Percentiles rank a stretch among this genome's conserved stretches.
Evolutionary conservation across 2,888 invertebrate species (phyloP).

Genomic region (Netelia melanura): DNA sequence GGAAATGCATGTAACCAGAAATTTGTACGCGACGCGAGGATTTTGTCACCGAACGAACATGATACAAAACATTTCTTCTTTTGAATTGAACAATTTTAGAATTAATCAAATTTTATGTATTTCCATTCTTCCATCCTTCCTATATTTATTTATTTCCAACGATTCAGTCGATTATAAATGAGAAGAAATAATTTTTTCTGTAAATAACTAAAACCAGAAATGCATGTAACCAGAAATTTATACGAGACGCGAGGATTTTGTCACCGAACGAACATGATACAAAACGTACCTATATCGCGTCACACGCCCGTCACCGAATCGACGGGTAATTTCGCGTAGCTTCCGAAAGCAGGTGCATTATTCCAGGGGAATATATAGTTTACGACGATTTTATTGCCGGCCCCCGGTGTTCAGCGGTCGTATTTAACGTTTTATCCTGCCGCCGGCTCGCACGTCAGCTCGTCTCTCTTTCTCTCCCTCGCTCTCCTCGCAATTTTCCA

Average conservation of each 20-base stretch:
- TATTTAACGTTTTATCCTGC: conserved; percentile 83
- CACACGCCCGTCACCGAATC: conserved; percentile 63
- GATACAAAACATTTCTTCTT: background rate
- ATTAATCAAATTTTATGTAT: too few relatives aligned
- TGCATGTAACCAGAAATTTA: conserved; percentile 28
- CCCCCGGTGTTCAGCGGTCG: conserved; percentile 83
- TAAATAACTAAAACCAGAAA: background rate
- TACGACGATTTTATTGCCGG: conserved; percentile 84
- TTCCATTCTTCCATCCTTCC: too few relatives aligned
- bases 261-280: background rate
- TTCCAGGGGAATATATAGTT: conserved; percentile 78
- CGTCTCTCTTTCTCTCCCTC: conserved; percentile 29
- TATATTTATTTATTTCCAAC: too few relatives aligned
- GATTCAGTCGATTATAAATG: background rate
- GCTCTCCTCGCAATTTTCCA: conserved; percentile 61
- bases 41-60: background rate
- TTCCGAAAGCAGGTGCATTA: conserved; percentile 81
- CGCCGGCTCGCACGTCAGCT: conserved; percentile 65
- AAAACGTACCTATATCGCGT: conserved; percentile 26
- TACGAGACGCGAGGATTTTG: conserved; percentile 18
- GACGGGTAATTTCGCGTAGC: conserved; percentile 62
- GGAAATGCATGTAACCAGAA: conserved; percentile 17
- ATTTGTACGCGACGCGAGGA: conserved; percentile 16
- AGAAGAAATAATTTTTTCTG: too few relatives aligned
- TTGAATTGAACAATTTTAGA: too few relatives aligned